Evolutionary conservation across 2,113 vertebrate species (phyloP).

Genomic region (Pteropus alecto): DNA sequence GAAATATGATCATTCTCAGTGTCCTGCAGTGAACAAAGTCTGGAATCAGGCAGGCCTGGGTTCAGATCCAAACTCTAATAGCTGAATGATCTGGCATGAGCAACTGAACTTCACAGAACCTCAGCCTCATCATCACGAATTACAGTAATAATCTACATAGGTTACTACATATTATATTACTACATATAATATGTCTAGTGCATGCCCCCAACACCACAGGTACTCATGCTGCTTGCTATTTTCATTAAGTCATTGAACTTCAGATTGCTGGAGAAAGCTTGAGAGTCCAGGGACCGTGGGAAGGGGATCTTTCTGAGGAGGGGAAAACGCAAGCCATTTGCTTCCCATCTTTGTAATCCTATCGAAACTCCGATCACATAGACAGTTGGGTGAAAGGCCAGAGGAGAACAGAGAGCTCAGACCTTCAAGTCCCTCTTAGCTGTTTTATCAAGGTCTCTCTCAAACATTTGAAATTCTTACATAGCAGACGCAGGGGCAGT

Average conservation of each 20-base stretch:
- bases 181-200: accelerated
- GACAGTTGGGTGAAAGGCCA: not conserved
- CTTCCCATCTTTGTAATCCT: not conserved
- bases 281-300: not conserved
- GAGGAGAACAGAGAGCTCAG: not conserved
- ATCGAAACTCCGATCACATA: not conserved
- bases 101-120: not conserved
- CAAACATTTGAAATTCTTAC: not conserved
- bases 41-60: not conserved
- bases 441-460: not conserved
- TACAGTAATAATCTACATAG: not conserved
- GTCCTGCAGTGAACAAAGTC: not conserved
- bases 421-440: not conserved
- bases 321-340: not conserved
- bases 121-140: not conserved
- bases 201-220: not conserved
- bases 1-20: not conserved
- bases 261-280: not conserved
- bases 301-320: not conserved
- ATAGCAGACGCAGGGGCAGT: not conserved
- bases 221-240: not conserved
- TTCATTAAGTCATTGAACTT: not conserved
- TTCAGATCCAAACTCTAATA: not conserved
- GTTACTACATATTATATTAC: not conserved
- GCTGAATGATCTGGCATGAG: not conserved